phyloP scores from a whole-genome alignment of 1,140 invertebrate genomes.

The Plectrocnemia conspersa region DNA sequence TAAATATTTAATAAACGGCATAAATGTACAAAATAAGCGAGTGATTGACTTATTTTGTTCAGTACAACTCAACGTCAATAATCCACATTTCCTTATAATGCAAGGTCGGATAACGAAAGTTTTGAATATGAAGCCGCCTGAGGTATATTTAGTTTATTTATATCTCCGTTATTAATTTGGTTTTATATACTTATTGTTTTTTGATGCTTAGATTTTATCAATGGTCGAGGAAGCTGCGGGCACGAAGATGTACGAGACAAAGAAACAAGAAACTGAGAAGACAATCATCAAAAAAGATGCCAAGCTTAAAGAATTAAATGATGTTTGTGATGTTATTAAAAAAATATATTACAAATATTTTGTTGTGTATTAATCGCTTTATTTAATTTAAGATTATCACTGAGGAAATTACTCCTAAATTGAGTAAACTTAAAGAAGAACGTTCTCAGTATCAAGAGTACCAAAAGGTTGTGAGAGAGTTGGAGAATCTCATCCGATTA shows the following conservation, averaged over 20 bases:
- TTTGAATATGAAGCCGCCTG: constrained; percentile 96
- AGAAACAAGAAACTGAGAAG: constrained; percentile 82
- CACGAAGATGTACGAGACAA: constrained; percentile 95
- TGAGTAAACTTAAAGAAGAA: constrained; percentile 84
- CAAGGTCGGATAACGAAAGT: constrained; percentile 99
- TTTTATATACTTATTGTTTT: constrained; percentile 16
- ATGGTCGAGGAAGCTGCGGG: constrained; percentile 99
- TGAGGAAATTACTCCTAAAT: constrained; percentile 84
- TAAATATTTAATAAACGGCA: constrained; percentile 94
- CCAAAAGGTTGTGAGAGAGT: constrained; percentile 78
- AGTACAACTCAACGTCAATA: constrained; percentile 97
- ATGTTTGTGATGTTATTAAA: constrained; percentile 47
- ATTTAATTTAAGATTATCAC: constrained; percentile 66
- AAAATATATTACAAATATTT: not conserved
- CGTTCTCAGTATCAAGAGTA: constrained; percentile 81
- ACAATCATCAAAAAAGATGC: constrained; percentile 93
- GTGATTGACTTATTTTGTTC: constrained; percentile 95
- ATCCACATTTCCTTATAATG: constrained; percentile 99
- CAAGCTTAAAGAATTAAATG: constrained; percentile 82
- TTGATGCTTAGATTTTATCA: constrained; percentile 69
- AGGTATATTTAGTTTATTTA: constrained; percentile 55
- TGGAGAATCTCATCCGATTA: constrained; percentile 78
- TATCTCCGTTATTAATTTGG: not conserved
- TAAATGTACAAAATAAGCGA: constrained; percentile 80
- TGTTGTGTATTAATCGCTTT: not conserved